Evolutionary conservation across 2,113 vertebrate species (phyloP).

Genomic region (Daphoenositta chrysoptera): DNA sequence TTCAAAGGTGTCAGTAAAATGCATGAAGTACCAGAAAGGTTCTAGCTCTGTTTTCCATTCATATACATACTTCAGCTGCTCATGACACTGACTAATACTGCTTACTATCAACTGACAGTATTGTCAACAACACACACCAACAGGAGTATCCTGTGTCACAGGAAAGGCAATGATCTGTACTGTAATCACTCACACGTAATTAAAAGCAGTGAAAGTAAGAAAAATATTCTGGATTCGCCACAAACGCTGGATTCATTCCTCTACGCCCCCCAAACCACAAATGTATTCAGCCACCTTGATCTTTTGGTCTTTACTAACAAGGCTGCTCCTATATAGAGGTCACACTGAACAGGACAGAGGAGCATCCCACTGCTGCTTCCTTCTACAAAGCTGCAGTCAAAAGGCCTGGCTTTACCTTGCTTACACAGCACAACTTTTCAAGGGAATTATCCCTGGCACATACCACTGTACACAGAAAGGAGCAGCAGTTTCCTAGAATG

Average conservation of each 20-base stretch:
- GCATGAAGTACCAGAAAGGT: not conserved
- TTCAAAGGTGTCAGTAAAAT: not conserved
- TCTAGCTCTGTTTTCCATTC: not conserved
- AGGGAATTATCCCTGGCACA: not conserved
- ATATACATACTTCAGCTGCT: not conserved
- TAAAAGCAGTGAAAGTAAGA: not conserved
- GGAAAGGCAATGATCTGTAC: not conserved
- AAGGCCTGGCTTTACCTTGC: not conserved
- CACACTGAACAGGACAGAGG: not conserved
- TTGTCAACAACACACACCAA: fast-evolving
- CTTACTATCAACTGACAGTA: not conserved
- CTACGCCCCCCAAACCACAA: fast-evolving
- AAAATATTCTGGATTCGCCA: not conserved
- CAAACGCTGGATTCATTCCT: not conserved
- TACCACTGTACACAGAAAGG: fast-evolving
- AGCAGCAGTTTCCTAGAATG: not conserved
- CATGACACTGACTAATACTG: not conserved
- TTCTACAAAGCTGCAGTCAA: not conserved
- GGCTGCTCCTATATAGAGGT: not conserved
- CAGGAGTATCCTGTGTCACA: not conserved
- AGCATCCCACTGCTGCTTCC: not conserved
- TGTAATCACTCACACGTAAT: not conserved
- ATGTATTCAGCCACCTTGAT: not conserved
- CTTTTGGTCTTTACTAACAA: not conserved
- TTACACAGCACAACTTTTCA: not conserved